A percentile compares a stretch with the other conserved stretches of the same genome.
phyloP scores from a whole-genome alignment of 2,888 invertebrate genomes.

The Liodrosophila aerea region DNA sequence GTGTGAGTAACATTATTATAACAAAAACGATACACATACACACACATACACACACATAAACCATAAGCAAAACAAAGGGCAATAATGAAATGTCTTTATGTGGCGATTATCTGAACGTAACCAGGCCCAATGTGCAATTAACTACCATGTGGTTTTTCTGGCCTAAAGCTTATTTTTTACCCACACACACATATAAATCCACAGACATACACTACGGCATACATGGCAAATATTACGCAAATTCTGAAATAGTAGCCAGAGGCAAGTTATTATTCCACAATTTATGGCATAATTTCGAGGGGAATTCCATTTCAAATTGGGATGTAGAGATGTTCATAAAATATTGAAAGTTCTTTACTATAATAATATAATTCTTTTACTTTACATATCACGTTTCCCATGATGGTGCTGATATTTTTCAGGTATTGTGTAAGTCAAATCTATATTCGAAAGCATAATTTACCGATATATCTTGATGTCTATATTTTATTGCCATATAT shows the following conservation, averaged over 20 bases:
- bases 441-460: no score
- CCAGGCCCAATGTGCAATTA: slow-evolving; percentile 65
- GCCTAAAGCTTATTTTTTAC: slow-evolving; percentile 2
- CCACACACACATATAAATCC: slow-evolving; percentile 2
- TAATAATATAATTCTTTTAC: no score
- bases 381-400: no score
- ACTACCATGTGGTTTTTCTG: slow-evolving; percentile 40
- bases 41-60: slow-evolving; percentile 24
- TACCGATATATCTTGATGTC: no score
- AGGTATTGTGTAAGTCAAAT: no score
- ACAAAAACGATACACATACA: slow-evolving; percentile 47
- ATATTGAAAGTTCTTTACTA: no score
- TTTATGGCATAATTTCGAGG: not conserved
- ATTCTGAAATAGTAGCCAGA: no score
- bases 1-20: slow-evolving; percentile 41
- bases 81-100: slow-evolving; percentile 73
- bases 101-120: slow-evolving; percentile 69
- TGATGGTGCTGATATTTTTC: no score
- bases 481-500: no score
- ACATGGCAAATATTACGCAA: no score
- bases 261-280: slow-evolving; percentile 1
- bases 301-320: no score
- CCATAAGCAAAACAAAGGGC: slow-evolving; percentile 48
- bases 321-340: no score
- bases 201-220: slow-evolving; percentile 5